Conservation (phyloP, 53 echinoderm and acorn worm species). For the Patiria pectinifera region DNA sequence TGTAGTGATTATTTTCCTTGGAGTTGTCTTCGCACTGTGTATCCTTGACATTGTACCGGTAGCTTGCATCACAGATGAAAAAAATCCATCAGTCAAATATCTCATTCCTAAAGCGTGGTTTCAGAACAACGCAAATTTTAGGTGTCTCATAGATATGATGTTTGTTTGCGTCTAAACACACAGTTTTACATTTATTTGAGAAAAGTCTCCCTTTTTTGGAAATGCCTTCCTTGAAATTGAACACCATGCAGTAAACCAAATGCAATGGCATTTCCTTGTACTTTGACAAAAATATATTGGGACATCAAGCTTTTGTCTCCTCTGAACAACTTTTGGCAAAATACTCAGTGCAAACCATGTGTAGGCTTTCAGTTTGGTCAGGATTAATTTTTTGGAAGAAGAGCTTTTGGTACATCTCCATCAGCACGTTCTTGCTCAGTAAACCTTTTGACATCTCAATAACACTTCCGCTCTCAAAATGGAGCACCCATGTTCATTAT, state of each 20-base stretch:
- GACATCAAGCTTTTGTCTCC: background rate
- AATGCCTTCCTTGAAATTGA: too few relatives aligned
- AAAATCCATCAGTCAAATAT: background rate
- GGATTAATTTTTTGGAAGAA: background rate
- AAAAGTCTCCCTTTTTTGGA: too few relatives aligned
- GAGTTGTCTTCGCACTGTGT: background rate
- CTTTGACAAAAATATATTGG: background rate
- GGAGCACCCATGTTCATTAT: background rate
- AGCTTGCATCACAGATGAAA: background rate
- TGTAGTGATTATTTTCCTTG: background rate
- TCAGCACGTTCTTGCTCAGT: background rate
- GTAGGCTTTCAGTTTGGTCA: too few relatives aligned
- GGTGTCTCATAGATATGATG: too few relatives aligned
- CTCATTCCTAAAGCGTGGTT: background rate
- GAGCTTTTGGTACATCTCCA: background rate
- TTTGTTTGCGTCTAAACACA: too few relatives aligned
- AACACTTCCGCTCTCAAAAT: conserved; percentile 3
- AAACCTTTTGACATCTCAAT: conserved; percentile 14
- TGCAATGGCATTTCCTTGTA: too few relatives aligned
- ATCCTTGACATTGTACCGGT: background rate
- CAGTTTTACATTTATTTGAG: too few relatives aligned
- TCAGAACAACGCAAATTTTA: too few relatives aligned
- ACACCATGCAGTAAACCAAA: too few relatives aligned
- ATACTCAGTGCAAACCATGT: background rate
- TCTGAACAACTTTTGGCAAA: background rate